Evolutionary conservation across 2,888 invertebrate species (phyloP).

Genomic region (Hypena proboscidalis): DNA sequence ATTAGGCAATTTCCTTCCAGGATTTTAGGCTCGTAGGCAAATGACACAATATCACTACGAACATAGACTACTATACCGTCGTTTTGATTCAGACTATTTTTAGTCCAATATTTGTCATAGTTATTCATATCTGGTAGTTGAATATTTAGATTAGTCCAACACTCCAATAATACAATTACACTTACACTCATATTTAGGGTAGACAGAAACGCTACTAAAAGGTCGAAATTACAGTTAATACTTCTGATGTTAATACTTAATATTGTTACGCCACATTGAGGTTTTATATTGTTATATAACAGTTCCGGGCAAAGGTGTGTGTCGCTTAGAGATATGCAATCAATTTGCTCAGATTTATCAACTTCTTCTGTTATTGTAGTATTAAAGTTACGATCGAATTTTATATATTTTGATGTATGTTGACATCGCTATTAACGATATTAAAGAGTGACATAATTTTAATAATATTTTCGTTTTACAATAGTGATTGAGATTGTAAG

Average conservation of each 20-base stretch:
- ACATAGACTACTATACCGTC: neutral
- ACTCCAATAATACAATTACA: neutral
- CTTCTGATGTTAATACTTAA: neutral
- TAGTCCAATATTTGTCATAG: neutral
- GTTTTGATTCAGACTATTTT: neutral
- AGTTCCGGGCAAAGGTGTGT: too few relatives aligned
- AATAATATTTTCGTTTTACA: too few relatives aligned
- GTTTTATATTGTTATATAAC: too few relatives aligned
- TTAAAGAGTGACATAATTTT: too few relatives aligned
- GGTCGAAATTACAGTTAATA: neutral
- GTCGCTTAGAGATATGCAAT: too few relatives aligned
- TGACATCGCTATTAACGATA: too few relatives aligned
- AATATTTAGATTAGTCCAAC: neutral
- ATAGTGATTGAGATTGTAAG: too few relatives aligned
- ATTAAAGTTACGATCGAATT: too few relatives aligned
- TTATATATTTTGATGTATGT: too few relatives aligned
- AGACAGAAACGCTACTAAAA: neutral
- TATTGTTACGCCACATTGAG: too few relatives aligned
- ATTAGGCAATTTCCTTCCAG: neutral
- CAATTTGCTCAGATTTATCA: too few relatives aligned
- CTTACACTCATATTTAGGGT: neutral
- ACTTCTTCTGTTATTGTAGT: too few relatives aligned
- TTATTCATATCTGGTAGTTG: neutral
- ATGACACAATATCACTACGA: neutral
- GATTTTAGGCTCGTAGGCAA: neutral